Evolutionary conservation across 2,888 invertebrate species (phyloP), one percentile per base, ranked within the genome.

Genomic region (Drepanosiphum platanoidis): DNA sequence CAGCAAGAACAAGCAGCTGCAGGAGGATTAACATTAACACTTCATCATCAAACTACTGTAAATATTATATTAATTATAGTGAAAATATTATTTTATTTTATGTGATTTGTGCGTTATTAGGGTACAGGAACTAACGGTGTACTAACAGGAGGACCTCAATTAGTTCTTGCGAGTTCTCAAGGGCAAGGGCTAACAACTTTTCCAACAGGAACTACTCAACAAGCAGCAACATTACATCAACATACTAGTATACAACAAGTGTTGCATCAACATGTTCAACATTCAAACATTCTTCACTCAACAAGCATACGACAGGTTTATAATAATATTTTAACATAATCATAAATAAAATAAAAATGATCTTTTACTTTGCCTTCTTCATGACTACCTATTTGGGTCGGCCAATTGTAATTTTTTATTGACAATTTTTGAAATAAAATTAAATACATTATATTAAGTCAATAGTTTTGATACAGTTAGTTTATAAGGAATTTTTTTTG

Each of bases 1-100:
- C 90, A 90, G 84, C 88, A 90, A 86, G 90, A 90, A 86, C 89
- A 90, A 86, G 90, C 90, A 87, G 89, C 90, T 87, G 89, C 90
- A 87, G 89, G 90, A 87, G 88, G 86, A 90, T 90, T 86, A 89
- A 90, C 88, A 89, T 89, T 88, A 89, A 89, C 89, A 89, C 89
- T 88, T 89, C 89, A 87, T 89, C 89, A 88, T 86, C 87, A 87
- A 84, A 80, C 87, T 80, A 72, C 87, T 52, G 87, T 87, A 87
- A 70, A 72, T 87, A 34, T 32, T 18, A n/a, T n/a, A n/a, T 39
- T 42, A 46, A 11, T 42, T 42, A 52, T 7, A 82, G 52, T 52
- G 34, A 68, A 72, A 82, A 79, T 68, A 32, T 15, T 64, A 64
- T 72, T 83, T 39, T 39, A n/a, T 22, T 36, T 81, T 74, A 81